Evolutionary conservation across 2,797 vertebrate genomes (phyloP).

Genomic region (Nasua narica): DNA sequence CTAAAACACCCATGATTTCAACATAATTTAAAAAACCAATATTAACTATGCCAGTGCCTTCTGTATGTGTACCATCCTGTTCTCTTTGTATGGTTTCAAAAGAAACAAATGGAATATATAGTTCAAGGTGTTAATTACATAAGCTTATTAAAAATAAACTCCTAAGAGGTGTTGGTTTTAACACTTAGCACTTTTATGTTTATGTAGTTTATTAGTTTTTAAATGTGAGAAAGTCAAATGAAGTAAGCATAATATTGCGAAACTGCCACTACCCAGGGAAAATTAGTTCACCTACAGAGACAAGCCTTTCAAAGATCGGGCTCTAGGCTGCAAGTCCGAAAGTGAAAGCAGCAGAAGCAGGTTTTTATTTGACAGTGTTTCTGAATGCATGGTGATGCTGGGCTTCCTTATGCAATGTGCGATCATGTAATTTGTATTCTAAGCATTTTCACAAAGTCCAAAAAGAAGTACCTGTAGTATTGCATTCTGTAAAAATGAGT

Average conservation of each 20-base stretch:
- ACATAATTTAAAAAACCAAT: conserved; percentile 50
- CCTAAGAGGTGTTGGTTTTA: conserved; percentile 45
- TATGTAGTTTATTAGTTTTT: conserved; percentile 65
- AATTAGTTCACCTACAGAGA: conserved; percentile 11
- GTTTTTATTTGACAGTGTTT: background rate
- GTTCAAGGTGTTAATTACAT: conserved; percentile 76
- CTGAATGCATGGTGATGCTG: background rate
- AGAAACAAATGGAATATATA: conserved; percentile 67
- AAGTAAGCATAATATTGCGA: conserved; percentile 57
- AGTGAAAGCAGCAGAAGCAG: background rate
- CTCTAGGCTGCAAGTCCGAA: background rate
- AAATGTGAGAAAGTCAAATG: conserved; percentile 68
- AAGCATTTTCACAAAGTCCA: background rate
- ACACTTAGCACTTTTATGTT: conserved; percentile 65
- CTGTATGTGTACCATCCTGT: background rate
- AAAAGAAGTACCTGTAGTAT: background rate
- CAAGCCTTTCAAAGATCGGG: background rate
- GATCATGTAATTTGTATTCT: background rate
- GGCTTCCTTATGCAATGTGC: background rate
- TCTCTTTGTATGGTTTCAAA: conserved; percentile 67
- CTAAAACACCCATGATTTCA: conserved; percentile 35
- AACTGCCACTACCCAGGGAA: conserved; percentile 46
- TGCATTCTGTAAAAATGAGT: background rate
- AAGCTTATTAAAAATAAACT: conserved; percentile 72
- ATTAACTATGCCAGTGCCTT: conserved; percentile 44